These are phyloP conservation scores for Athene cunicularia DNA, from an alignment of 2,113 vertebrate genomes.

Conservation along the genomic window DNA sequence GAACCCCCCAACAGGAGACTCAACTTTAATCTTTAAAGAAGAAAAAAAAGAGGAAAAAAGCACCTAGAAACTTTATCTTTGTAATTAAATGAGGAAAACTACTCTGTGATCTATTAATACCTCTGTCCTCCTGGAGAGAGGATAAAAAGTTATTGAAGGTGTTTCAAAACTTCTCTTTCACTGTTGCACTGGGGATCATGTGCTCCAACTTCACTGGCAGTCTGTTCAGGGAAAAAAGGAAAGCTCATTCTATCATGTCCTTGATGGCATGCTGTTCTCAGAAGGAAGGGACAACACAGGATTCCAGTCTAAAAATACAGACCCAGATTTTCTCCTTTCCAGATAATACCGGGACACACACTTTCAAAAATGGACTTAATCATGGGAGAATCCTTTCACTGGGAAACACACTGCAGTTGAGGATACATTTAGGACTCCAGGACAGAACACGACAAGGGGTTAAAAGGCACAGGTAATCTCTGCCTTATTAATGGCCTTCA, in stretches of 20 bases:
- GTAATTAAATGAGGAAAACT: background rate
- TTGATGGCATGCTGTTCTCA: background rate
- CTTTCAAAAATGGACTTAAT: background rate
- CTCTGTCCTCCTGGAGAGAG: background rate
- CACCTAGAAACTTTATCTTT: background rate
- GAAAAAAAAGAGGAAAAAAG: background rate
- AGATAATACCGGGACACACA: background rate
- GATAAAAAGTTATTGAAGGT: background rate
- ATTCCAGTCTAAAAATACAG: slow-evolving; percentile 36
- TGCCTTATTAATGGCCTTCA: background rate
- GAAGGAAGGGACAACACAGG: background rate
- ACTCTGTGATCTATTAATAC: slow-evolving; percentile 2
- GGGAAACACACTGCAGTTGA: background rate
- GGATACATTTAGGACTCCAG: background rate
- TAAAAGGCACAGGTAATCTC: background rate
- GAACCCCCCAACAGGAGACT: background rate
- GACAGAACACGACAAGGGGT: background rate
- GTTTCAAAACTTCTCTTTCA: background rate
- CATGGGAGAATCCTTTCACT: background rate
- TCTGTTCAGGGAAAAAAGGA: background rate
- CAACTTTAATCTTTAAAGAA: background rate
- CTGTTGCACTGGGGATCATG: background rate
- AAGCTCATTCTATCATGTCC: background rate
- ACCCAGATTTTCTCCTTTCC: background rate
- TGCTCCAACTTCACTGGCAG: background rate